Percentiles rank a stretch among this genome's conserved stretches.
Evolutionary conservation across 2,113 vertebrate genomes (phyloP).

Genomic region (Elephas maximus): DNA sequence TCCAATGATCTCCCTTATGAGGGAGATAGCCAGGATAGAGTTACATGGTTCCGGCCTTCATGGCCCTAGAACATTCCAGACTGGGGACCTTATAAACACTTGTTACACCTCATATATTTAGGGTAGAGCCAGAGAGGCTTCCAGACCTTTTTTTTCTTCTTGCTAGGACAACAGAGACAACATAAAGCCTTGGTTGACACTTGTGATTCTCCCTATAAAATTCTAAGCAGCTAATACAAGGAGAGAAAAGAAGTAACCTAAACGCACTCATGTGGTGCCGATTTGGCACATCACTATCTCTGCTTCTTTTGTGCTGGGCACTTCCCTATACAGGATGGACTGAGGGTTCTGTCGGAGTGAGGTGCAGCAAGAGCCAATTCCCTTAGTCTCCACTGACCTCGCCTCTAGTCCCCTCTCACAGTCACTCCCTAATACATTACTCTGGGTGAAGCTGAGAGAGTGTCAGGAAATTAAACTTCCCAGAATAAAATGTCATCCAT

Average conservation of each 20-base stretch:
- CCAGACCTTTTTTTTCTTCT: neutral
- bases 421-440: neutral
- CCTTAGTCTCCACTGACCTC: too few relatives aligned
- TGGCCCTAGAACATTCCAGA: neutral
- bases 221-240: neutral
- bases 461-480: neutral
- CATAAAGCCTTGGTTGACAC: neutral
- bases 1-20: neutral
- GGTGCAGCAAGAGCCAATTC: neutral
- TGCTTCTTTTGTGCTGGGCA: neutral
- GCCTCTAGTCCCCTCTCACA: neutral
- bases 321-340: neutral
- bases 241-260: neutral
- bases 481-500: neutral
- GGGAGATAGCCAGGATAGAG: neutral
- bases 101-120: neutral
- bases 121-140: neutral
- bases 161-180: neutral
- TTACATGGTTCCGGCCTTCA: neutral
- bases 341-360: neutral
- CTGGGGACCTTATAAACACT: neutral
- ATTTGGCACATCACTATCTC: neutral
- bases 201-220: constrained; percentile 27
- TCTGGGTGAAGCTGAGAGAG: neutral
- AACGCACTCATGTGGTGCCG: neutral